Conservation (phyloP, 2,113 vertebrate genomes). For the Strix aluco region DNA sequence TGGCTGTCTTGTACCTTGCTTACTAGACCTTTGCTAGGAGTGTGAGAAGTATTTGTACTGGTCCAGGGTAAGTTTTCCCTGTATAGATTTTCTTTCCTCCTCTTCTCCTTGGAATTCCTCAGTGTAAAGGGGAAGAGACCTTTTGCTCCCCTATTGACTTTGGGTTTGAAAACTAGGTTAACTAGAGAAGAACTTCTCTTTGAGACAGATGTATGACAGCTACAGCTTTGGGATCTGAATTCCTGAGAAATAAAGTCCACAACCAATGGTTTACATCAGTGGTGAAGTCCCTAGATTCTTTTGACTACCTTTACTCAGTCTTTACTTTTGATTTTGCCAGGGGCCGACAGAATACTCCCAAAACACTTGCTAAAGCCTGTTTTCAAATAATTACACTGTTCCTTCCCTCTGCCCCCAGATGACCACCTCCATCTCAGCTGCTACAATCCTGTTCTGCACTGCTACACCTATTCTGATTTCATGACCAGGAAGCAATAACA, state of each 20-base stretch:
- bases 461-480: not conserved
- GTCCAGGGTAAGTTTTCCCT: not conserved
- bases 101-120: not conserved
- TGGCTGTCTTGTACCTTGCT: not conserved
- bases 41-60: not conserved
- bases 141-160: not conserved
- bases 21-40: not conserved
- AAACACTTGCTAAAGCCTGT: not conserved
- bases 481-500: not conserved
- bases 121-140: not conserved
- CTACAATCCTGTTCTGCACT: not conserved
- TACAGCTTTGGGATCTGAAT: not conserved
- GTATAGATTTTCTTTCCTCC: not conserved
- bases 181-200: not conserved
- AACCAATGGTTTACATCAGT: accelerated
- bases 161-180: not conserved
- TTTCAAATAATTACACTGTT: not conserved
- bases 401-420: accelerated
- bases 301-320: not conserved
- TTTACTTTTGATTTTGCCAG: not conserved
- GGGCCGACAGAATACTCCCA: not conserved
- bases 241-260: not conserved
- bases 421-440: not conserved
- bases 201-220: not conserved
- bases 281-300: not conserved